Evolutionary conservation across 2,797 vertebrate genomes (phyloP).

Genomic region (Notoglanidium macrostoma): DNA sequence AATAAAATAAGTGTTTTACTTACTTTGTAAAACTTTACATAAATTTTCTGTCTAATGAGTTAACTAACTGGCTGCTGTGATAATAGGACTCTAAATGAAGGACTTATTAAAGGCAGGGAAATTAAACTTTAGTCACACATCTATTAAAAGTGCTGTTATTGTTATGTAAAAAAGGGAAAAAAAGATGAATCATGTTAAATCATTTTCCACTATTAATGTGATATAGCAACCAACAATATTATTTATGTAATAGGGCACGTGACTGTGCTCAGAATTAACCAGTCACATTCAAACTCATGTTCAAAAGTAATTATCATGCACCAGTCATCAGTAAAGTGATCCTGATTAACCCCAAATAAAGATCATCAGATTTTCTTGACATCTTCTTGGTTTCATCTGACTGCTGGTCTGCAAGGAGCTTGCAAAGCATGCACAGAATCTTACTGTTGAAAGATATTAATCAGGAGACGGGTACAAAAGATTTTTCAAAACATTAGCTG

Average conservation of each 20-base stretch:
- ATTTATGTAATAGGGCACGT: background rate
- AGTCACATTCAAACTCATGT: background rate
- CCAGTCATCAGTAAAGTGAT: background rate
- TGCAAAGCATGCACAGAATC: background rate
- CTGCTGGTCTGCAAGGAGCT: background rate
- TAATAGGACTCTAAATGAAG: background rate
- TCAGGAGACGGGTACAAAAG: background rate
- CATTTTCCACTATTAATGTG: background rate
- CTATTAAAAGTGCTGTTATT: background rate
- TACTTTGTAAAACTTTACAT: background rate
- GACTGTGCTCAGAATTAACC: background rate
- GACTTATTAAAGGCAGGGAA: background rate
- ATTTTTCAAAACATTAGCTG: conserved; percentile 2
- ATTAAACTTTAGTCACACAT: background rate
- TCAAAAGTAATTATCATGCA: background rate
- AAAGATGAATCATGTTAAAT: background rate
- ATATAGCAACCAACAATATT: background rate
- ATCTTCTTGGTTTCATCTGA: background rate
- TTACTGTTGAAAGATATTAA: background rate
- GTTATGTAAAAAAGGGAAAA: background rate
- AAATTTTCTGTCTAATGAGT: background rate
- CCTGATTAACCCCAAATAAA: background rate
- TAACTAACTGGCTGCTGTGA: background rate
- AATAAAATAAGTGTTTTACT: background rate
- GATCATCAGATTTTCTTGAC: background rate